Evolutionary conservation across 2,113 vertebrate genomes (phyloP).

Genomic region (Taxidea taxus): DNA sequence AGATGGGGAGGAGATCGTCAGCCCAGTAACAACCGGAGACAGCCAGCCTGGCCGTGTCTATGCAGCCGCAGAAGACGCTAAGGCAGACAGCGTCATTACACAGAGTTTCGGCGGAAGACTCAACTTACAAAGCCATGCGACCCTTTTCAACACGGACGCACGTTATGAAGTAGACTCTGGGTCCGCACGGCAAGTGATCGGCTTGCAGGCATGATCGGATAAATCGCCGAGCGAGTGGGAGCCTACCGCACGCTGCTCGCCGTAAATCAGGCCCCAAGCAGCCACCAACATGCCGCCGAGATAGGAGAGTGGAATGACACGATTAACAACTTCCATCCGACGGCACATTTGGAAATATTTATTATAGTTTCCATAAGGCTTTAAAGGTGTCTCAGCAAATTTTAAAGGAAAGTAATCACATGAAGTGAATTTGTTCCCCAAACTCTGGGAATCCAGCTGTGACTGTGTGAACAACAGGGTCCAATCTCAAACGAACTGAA

Average conservation of each 20-base stretch:
- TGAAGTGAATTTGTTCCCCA: not conserved
- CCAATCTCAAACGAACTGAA: not conserved
- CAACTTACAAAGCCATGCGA: not conserved
- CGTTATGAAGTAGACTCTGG: not conserved
- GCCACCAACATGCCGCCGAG: not conserved
- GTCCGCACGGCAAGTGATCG: not conserved
- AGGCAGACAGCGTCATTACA: conserved; percentile 6
- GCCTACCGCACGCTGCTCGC: not conserved
- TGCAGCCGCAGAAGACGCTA: not conserved
- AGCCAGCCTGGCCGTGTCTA: not conserved
- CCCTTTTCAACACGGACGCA: not conserved
- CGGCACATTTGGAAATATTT: not conserved
- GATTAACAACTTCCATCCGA: not conserved
- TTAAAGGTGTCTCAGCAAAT: not conserved
- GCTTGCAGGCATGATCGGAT: not conserved
- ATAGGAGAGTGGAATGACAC: not conserved
- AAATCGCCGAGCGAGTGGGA: not conserved
- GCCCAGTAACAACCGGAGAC: not conserved
- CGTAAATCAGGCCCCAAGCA: not conserved
- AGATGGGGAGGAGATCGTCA: not conserved
- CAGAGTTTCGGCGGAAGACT: not conserved
- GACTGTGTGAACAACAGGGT: not conserved
- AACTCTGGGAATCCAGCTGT: not conserved
- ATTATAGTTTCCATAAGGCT: not conserved
- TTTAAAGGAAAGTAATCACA: not conserved